Percentiles rank a stretch among this genome's conserved stretches.
These are phyloP conservation scores for Metopia argyrocephala DNA, from an alignment of 2,888 invertebrate species.

Conservation along the genomic window DNA sequence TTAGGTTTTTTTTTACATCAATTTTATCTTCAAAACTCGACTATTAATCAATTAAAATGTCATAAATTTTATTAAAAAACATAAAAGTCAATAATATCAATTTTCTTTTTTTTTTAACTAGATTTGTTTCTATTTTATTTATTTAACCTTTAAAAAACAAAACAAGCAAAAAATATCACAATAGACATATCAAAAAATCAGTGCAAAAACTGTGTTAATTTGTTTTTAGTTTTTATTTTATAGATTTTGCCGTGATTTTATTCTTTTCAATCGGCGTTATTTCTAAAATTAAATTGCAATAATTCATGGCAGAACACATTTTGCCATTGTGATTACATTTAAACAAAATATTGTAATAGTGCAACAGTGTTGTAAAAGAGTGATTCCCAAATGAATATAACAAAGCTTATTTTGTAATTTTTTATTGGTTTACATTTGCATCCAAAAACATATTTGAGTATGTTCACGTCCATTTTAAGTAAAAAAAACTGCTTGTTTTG, in stretches of 20 bases:
- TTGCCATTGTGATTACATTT: slow-evolving; percentile 28
- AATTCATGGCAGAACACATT: slow-evolving; percentile 56
- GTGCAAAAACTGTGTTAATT: neutral
- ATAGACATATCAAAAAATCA: neutral
- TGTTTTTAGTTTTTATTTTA: neutral
- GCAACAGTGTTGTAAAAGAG: slow-evolving; percentile 8
- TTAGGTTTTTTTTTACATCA: neutral
- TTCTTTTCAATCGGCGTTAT: neutral
- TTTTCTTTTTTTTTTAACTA: slow-evolving; percentile 14
- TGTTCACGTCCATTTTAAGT: too few species aligned
- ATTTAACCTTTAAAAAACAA: slow-evolving; percentile 46
- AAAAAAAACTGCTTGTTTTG: too few species aligned
- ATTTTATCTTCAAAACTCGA: neutral
- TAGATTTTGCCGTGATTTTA: slow-evolving; percentile 8
- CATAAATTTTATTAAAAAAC: neutral
- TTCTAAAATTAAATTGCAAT: slow-evolving; percentile 60
- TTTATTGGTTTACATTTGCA: too few species aligned
- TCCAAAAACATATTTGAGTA: too few species aligned
- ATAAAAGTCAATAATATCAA: slow-evolving; percentile 28
- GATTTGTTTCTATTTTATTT: slow-evolving; percentile 38
- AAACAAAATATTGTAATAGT: neutral
- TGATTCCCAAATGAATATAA: neutral
- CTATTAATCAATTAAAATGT: neutral
- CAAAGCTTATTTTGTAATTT: too few species aligned
- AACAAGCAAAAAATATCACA: neutral